These are phyloP conservation scores for Macropodus opercularis DNA, from an alignment of 2,797 vertebrate species.

Conservation along the genomic window DNA sequence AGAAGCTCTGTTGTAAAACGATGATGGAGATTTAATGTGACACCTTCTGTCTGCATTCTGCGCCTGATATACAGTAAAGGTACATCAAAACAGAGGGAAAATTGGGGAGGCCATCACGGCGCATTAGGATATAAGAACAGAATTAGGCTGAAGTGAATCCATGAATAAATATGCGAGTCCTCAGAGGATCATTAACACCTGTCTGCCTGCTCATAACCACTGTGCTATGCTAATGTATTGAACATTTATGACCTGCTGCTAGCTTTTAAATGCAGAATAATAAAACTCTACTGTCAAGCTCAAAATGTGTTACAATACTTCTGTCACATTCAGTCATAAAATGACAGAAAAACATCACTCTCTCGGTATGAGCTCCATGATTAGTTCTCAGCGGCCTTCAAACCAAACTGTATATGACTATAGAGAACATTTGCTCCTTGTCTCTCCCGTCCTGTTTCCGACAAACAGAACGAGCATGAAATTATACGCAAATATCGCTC, in stretches of 20 bases:
- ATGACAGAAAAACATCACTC: slow-evolving; percentile 37
- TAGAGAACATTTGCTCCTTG: no score
- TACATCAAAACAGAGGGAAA: slow-evolving; percentile 52
- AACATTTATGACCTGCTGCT: slow-evolving; percentile 55
- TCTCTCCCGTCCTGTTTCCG: no score
- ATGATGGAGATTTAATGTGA: slow-evolving; percentile 63
- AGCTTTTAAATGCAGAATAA: slow-evolving; percentile 65
- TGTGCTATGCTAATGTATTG: slow-evolving; percentile 62
- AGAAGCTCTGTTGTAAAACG: slow-evolving; percentile 21
- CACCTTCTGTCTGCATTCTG: slow-evolving; percentile 46
- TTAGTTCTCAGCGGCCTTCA: no score
- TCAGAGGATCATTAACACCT: slow-evolving; percentile 75
- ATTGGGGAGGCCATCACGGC: slow-evolving; percentile 43
- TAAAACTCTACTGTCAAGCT: slow-evolving; percentile 55
- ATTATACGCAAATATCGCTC: slow-evolving; percentile 12
- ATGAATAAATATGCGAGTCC: slow-evolving; percentile 74
- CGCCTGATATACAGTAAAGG: slow-evolving; percentile 32
- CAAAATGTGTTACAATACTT: slow-evolving; percentile 57
- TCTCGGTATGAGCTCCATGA: no score
- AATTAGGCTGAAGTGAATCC: slow-evolving; percentile 63
- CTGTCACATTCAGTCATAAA: slow-evolving; percentile 35
- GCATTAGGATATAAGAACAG: slow-evolving; percentile 49
- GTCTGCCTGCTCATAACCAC: slow-evolving; percentile 58
- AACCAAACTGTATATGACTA: no score
- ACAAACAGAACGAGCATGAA: not conserved